Evolutionary conservation across 2,888 invertebrate genomes (phyloP), one percentile per base, ranked within the genome.

Genomic region (Lysandra coridon): DNA sequence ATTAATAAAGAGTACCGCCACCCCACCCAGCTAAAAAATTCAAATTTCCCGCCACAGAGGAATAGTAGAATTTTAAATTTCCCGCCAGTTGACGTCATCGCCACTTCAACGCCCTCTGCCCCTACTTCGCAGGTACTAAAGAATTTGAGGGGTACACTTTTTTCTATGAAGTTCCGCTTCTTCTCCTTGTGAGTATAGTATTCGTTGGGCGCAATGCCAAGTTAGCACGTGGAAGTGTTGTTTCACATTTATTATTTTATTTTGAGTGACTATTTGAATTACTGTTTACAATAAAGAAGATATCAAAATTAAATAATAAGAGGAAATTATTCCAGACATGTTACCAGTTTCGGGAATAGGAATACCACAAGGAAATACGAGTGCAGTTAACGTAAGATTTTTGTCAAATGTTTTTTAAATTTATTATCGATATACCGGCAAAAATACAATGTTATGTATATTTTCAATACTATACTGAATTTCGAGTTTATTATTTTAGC

Each of bases 401-500:
- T 73, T 62, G 17, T 23, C 78, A 49, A 74, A 78, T 53, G 57
- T 40, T 62, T 23, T 23, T 37, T 17, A 30, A 2, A 30, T 14
- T 76, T 76, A 17, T 3, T 33, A 76, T 17, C 17, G 33, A 53
- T 76, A 53, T 76, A 76, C 76, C 76, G 76, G 76, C 53, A 17
- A 30, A 33, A 33, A 33, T 76, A 14, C 30, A 33, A 53, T 6
- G 37, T 1, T 33, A 53, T 17, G 53, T 76, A 33, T 33, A 14
- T 76, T 57, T 40, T 44, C 17, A 14, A 12, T 53, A 33, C 14
- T 76, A 57, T 33, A 33, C 14, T 17, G 53, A 33, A 53, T 17
- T 69, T 14, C 14, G 14, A 33, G 33, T 76, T 80, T 37, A 64
- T 81, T 77, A 73, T 79, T 60, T 79, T 23, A 79, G 80, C 83